Evolutionary conservation across 64 coral and sea anemone species (phyloP), one percentile per base, ranked within the genome.

Genomic region (Catalaphyllia jardinei): DNA sequence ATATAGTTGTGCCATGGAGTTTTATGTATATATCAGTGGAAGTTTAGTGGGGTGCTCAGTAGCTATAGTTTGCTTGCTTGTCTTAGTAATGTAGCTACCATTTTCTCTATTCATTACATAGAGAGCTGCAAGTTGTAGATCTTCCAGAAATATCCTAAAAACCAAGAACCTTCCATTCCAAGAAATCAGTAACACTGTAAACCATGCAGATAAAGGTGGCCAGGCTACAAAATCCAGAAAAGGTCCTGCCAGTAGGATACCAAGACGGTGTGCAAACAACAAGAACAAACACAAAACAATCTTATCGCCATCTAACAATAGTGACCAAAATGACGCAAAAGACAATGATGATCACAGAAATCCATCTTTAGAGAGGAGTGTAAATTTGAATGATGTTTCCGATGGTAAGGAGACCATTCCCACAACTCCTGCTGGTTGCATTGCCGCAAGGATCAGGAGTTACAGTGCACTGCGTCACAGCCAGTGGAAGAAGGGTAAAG

Each of bases 371-470:
- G 79, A 57, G 12, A 81, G 9, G 19, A 90, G 29, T 16, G 25
- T 28, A 1, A 2, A 52, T 64, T 35, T 65, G 52, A 81, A 71
- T 85, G 42, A 8, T 59, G 20, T 64, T 20, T 9, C 27, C 39
- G 51, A 71, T 57, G 77, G 22, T 0, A 54, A 20, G 52, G 64
- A 79, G 27, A 30, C 24, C 5, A 18, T 71, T 17, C 30, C 54
- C 12, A 90, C 81, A 54, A 74, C 88, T 24, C 52, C 77, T 33
- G 77, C 49, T 38, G 63, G 30, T 11, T 85, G 73, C 50, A 74
- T 92, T 42, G 72, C 90, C n/a, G 57, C 90, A 69, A 78, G 90
- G 22, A 92, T 86, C 24, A 92, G 83, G 71, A 78, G 73, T 60
- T 92, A 72, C 60, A 87, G 90, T 60, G 73, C 75, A 3, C 29